Percentiles rank a stretch among this genome's conserved stretches.
phyloP scores from a whole-genome alignment of 2,888 invertebrate genomes.

The Acanthoscelides obtectus region DNA sequence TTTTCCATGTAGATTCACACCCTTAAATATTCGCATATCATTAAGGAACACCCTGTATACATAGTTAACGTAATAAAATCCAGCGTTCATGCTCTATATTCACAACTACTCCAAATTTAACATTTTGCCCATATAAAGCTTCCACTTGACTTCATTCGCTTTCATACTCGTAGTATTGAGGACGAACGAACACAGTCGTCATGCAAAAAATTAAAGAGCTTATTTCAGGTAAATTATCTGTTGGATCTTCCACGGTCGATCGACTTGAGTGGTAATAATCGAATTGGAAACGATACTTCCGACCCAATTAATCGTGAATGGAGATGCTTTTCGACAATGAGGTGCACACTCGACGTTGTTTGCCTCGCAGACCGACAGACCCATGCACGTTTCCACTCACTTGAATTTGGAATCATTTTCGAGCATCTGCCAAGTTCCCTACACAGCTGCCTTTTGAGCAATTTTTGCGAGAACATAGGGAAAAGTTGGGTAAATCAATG shows the following conservation, averaged over 20 bases:
- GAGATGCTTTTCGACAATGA: background rate
- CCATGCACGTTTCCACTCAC: conserved; percentile 33
- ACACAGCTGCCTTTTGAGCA: too few species aligned
- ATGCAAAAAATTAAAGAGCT: background rate
- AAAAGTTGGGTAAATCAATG: too few species aligned
- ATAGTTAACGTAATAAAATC: too few species aligned
- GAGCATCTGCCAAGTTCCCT: conserved; percentile 29
- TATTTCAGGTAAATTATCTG: background rate
- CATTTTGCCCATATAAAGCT: too few species aligned
- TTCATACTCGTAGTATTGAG: background rate
- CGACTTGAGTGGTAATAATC: background rate
- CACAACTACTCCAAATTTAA: too few species aligned
- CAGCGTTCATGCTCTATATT: too few species aligned
- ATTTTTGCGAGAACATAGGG: too few species aligned
- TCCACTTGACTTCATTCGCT: background rate
- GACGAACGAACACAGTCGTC: background rate
- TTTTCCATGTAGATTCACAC: too few species aligned
- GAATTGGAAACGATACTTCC: background rate
- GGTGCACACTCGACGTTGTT: conserved; percentile 6
- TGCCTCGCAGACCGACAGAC: conserved; percentile 25
- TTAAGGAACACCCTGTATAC: too few species aligned
- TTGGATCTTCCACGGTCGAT: background rate
- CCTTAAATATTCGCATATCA: too few species aligned
- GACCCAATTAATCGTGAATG: background rate
- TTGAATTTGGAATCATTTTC: conserved; percentile 34